phyloP scores from a whole-genome alignment of 2,797 vertebrate species.

The Muscicapa comitata region DNA sequence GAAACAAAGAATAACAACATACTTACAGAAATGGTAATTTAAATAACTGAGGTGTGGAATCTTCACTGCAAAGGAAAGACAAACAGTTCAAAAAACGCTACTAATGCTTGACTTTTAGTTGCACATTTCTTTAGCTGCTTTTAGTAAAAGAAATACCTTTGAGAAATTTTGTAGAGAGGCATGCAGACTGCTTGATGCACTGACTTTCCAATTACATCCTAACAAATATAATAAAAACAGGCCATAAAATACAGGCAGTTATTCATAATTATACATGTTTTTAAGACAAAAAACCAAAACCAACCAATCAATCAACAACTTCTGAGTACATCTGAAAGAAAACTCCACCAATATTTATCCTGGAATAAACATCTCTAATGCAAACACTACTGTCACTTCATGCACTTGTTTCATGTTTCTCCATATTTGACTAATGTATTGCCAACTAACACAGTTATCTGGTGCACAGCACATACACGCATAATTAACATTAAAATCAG shows the following conservation, averaged over 20 bases:
- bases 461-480: not conserved
- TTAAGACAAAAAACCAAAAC: not conserved
- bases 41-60: constrained; percentile 82
- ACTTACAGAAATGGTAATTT: constrained; percentile 94
- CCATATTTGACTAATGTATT: not conserved
- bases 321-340: not conserved
- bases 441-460: not conserved
- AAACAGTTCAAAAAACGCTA: constrained; percentile 2
- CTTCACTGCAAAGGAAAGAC: constrained; percentile 78
- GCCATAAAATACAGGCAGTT: not conserved
- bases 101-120: not conserved
- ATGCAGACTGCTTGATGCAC: constrained; percentile 85
- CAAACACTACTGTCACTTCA: not conserved
- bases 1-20: not conserved
- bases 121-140: not conserved
- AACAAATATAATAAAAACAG: constrained; percentile 46
- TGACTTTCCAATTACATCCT: constrained; percentile 94
- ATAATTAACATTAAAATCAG: not conserved
- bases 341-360: not conserved
- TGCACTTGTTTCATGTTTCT: not conserved
- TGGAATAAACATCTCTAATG: not conserved
- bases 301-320: not conserved
- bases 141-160: constrained; percentile 79
- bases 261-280: not conserved
- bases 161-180: constrained; percentile 82